Evolutionary conservation across 2,113 vertebrate species (phyloP).

Genomic region (Epinephelus fuscoguttatus): DNA sequence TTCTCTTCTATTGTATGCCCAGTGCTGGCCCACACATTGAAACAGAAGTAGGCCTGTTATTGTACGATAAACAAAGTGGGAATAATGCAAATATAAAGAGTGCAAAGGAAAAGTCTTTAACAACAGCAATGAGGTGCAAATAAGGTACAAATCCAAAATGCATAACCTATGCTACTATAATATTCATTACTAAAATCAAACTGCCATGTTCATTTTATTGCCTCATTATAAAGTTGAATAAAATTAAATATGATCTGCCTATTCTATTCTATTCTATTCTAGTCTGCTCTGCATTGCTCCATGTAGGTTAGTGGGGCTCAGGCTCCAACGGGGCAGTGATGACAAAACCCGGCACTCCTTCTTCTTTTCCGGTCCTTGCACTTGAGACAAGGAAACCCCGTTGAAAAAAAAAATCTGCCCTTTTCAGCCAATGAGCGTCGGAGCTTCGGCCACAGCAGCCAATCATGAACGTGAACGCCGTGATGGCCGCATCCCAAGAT

Average conservation of each 20-base stretch:
- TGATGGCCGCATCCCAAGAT: neutral
- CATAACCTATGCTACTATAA: too few species aligned
- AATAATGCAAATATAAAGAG: neutral
- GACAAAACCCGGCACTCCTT: constrained; percentile 60
- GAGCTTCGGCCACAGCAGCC: neutral
- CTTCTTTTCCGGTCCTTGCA: constrained; percentile 64
- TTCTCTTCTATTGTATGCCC: too few species aligned
- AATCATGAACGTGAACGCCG: constrained; percentile 34
- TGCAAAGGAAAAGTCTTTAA: neutral
- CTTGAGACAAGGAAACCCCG: constrained; percentile 57
- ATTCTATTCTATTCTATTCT: neutral
- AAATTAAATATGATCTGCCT: neutral
- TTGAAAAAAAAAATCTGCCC: neutral
- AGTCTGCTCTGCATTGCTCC: neutral
- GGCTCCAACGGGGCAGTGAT: constrained; percentile 63
- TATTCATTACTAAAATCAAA: neutral
- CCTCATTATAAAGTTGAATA: neutral
- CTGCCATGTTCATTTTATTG: neutral
- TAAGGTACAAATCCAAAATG: neutral
- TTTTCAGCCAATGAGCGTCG: constrained; percentile 50
- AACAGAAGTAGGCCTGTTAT: too few species aligned
- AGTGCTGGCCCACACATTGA: too few species aligned
- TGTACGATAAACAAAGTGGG: too few species aligned
- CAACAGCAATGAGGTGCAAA: neutral
- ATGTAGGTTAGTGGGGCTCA: neutral